Conservation (phyloP, 2,797 vertebrate genomes). For the Oreortyx pictus region DNA sequence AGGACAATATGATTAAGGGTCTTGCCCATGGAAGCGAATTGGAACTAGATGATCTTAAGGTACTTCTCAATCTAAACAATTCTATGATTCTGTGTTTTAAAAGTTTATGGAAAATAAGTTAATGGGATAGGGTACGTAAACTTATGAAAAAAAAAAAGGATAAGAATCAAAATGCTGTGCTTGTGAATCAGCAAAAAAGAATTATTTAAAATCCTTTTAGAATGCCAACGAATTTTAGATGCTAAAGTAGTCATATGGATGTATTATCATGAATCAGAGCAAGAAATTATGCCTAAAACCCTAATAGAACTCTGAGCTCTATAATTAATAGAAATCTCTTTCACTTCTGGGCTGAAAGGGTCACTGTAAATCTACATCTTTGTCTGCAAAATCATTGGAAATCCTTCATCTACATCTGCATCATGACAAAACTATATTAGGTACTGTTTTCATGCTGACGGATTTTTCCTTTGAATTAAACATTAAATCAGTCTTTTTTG, state of each 20-base stretch:
- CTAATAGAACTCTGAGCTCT: neutral
- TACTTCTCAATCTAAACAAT: neutral
- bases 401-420: neutral
- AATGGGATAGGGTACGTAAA: neutral
- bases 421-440: neutral
- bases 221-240: neutral
- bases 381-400: neutral
- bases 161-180: neutral
- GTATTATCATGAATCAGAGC: neutral
- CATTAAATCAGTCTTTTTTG: slow-evolving; percentile 63
- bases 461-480: slow-evolving; percentile 56
- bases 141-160: neutral
- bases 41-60: neutral
- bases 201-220: neutral
- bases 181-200: neutral
- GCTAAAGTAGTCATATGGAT: neutral
- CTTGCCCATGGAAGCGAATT: neutral
- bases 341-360: neutral
- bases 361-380: neutral
- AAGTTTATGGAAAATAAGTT: neutral
- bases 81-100: neutral
- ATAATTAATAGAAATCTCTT: slow-evolving; percentile 6
- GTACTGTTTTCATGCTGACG: neutral
- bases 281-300: neutral
- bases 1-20: neutral